phyloP scores from a whole-genome alignment of 2,797 vertebrate species.

The Emys orbicularis region DNA sequence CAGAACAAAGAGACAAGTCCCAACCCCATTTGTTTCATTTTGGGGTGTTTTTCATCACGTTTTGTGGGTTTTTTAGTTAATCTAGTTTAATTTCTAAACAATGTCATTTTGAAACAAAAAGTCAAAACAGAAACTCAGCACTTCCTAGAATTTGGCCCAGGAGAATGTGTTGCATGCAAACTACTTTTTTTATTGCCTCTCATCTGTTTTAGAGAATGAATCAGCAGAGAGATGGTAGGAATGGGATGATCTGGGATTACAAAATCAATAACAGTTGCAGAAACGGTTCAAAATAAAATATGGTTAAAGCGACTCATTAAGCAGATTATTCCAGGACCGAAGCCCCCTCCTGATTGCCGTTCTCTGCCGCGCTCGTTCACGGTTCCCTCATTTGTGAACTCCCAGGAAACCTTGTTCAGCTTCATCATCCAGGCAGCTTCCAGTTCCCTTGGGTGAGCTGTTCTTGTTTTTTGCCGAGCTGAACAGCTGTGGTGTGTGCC shows the following conservation, averaged over 20 bases:
- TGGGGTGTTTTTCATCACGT: background rate
- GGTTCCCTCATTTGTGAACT: background rate
- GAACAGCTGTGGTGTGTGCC: rapidly evolving
- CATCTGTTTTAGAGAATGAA: background rate
- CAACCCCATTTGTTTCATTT: background rate
- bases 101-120: background rate
- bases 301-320: background rate
- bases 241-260: no score
- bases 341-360: rapidly evolving
- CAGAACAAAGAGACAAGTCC: background rate
- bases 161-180: background rate
- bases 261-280: background rate
- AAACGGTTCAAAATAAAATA: background rate
- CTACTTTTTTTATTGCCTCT: background rate
- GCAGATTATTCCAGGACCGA: rapidly evolving
- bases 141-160: background rate
- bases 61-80: background rate
- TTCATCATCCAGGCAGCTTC: background rate
- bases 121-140: background rate
- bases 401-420: background rate
- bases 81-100: background rate
- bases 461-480: background rate
- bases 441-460: background rate
- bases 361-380: rapidly evolving
- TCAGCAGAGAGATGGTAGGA: background rate